Percentiles rank a stretch among this genome's conserved stretches.
These are phyloP conservation scores for Squalus acanthias DNA, from an alignment of 2,797 vertebrate species.

Conservation along the genomic window DNA sequence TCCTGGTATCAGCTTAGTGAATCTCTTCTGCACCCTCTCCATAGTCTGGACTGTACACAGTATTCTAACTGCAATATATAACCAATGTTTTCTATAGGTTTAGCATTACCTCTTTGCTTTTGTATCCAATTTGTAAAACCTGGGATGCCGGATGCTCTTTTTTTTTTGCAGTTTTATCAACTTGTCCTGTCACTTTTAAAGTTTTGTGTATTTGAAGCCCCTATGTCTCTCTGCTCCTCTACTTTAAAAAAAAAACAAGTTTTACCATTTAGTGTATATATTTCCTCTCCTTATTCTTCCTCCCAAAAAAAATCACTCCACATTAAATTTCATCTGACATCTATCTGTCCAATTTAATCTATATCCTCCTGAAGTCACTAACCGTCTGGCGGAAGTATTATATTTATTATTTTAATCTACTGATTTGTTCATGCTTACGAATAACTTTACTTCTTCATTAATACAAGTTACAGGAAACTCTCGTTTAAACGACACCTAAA, in stretches of 20 bases:
- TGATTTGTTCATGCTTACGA: background rate
- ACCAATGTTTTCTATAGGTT: background rate
- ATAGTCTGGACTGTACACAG: background rate
- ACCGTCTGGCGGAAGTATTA: no score
- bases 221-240: no score
- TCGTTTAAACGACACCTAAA: no score
- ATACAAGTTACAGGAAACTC: background rate
- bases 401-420: background rate
- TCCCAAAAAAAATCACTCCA: no score
- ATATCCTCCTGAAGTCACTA: no score
- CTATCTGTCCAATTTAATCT: no score
- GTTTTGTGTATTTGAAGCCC: no score
- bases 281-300: no score
- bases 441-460: background rate
- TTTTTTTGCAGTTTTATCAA: background rate
- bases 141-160: background rate
- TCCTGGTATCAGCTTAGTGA: background rate
- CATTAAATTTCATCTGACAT: no score
- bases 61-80: background rate
- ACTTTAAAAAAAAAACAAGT: no score
- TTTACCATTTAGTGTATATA: no score
- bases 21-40: background rate
- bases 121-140: background rate
- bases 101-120: background rate
- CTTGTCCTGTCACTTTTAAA: no score